Percentiles rank a stretch among this genome's conserved stretches.
These are phyloP conservation scores for Muscicapa striata DNA, from an alignment of 2,797 vertebrate genomes.

Conservation along the genomic window DNA sequence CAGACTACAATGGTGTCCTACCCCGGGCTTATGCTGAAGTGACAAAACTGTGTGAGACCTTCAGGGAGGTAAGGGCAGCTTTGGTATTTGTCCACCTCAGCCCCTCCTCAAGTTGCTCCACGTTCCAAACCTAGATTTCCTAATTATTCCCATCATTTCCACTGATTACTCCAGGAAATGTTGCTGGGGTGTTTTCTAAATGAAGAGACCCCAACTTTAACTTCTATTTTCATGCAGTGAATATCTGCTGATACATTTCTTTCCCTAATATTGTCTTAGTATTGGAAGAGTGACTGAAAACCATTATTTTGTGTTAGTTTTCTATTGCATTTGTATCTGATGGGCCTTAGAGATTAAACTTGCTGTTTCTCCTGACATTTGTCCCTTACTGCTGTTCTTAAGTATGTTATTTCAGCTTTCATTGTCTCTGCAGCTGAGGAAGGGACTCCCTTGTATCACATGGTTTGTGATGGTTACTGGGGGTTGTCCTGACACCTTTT, in stretches of 20 bases:
- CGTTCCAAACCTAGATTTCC: neutral
- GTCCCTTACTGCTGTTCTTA: neutral
- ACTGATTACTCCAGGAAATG: neutral
- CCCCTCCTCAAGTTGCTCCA: neutral
- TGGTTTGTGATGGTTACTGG: neutral
- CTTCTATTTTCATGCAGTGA: neutral
- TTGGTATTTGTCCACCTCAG: neutral
- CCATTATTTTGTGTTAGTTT: neutral
- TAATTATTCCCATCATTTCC: neutral
- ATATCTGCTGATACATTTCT: neutral
- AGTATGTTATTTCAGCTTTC: neutral
- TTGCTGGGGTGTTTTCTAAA: neutral
- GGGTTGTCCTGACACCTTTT: neutral
- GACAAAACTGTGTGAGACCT: slow-evolving; percentile 55
- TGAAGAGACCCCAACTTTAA: neutral
- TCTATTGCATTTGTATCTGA: neutral
- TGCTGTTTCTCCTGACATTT: neutral
- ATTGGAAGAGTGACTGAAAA: neutral
- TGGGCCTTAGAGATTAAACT: neutral
- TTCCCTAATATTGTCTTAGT: neutral
- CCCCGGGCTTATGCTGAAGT: slow-evolving; percentile 70
- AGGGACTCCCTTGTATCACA: rapidly evolving
- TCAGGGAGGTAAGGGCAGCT: slow-evolving; percentile 69
- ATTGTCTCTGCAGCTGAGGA: neutral
- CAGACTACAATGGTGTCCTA: slow-evolving; percentile 77